These are phyloP conservation scores for Eupithecia dodoneata DNA, from an alignment of 2,888 invertebrate species.

Conservation along the genomic window DNA sequence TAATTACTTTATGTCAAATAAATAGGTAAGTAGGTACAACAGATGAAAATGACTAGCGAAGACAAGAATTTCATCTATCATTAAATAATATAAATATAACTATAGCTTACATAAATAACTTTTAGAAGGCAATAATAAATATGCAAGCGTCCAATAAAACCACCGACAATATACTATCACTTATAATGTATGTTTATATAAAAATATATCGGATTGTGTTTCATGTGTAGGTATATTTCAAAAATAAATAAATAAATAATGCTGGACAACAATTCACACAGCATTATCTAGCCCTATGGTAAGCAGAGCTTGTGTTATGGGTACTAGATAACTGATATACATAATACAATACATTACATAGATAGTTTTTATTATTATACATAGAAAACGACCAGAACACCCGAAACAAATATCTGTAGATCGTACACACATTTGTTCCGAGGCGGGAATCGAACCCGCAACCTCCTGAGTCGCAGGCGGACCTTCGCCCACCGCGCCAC, in stretches of 20 bases:
- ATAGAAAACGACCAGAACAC: no score
- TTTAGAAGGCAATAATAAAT: not conserved
- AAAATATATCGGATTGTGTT: not conserved
- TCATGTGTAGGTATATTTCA: not conserved
- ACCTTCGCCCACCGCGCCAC: no score
- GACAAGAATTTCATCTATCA: not conserved
- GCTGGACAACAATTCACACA: no score
- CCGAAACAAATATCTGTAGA: no score
- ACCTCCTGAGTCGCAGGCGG: no score
- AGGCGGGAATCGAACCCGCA: no score
- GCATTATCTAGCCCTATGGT: no score
- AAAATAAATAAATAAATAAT: not conserved
- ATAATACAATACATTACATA: no score
- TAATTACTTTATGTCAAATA: not conserved
- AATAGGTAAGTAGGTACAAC: not conserved
- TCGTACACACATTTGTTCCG: no score
- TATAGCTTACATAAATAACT: not conserved
- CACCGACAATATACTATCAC: not conserved
- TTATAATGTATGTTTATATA: not conserved
- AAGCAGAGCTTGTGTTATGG: no score
- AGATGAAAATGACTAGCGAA: conserved; percentile 1
- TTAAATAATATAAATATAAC: not conserved
- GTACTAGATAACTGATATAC: no score
- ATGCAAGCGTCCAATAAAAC: not conserved
- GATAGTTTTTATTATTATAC: no score